phyloP scores from a whole-genome alignment of 2,113 vertebrate species.

The Ochotona curzoniae region DNA sequence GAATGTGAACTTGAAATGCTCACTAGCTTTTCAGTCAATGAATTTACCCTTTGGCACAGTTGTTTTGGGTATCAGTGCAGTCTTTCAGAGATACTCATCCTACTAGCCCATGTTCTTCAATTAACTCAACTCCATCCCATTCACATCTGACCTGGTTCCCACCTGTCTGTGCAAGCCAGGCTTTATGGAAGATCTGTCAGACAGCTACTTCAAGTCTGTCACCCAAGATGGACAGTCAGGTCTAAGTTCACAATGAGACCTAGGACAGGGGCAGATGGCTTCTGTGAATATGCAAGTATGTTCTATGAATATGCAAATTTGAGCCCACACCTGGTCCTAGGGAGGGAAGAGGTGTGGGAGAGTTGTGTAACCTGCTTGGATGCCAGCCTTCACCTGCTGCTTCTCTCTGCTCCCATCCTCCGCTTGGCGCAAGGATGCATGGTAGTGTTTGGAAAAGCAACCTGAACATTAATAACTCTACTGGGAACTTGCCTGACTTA shows the following conservation, averaged over 20 bases:
- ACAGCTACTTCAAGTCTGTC: not conserved
- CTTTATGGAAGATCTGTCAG: constrained; percentile 15
- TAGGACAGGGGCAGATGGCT: not conserved
- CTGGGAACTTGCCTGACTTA: not conserved
- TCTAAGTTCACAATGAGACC: not conserved
- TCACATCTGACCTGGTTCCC: not conserved
- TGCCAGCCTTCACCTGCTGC: not conserved
- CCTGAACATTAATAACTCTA: not conserved
- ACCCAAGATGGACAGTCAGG: not conserved
- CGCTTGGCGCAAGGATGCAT: fast-evolving
- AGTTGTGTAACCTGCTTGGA: not conserved
- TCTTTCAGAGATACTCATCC: not conserved
- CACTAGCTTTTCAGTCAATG: not conserved
- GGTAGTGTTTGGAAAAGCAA: not conserved
- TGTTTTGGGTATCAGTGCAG: not conserved
- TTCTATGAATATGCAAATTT: not conserved
- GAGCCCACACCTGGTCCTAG: not conserved
- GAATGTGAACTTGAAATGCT: not conserved
- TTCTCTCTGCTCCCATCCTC: not conserved
- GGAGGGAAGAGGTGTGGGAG: not conserved
- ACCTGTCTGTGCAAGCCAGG: no score
- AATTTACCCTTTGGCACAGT: not conserved
- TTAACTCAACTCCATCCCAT: not conserved
- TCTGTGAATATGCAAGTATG: not conserved
- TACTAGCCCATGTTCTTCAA: not conserved